These are phyloP conservation scores for Fringilla coelebs DNA, from an alignment of 2,797 vertebrate species.

Conservation along the genomic window DNA sequence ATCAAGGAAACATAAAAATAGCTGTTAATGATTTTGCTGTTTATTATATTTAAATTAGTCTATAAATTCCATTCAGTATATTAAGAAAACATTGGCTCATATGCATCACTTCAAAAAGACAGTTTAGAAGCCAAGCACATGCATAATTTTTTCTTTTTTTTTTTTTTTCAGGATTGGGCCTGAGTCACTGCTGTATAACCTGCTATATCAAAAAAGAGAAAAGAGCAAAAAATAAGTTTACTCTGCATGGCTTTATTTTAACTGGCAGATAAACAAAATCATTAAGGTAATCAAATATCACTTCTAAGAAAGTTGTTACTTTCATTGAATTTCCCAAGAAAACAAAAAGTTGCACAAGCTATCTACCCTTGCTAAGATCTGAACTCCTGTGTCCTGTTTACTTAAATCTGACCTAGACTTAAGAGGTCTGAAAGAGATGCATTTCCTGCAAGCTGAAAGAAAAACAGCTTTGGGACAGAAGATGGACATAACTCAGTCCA, in stretches of 20 bases:
- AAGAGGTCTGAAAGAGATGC: neutral
- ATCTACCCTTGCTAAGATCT: neutral
- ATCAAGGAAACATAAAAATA: neutral
- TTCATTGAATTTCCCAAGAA: neutral
- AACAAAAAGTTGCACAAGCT: neutral
- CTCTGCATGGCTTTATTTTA: neutral
- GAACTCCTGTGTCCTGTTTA: neutral
- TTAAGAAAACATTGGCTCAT: neutral
- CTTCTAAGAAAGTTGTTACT: neutral
- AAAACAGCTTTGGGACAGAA: neutral
- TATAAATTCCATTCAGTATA: neutral
- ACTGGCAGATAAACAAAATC: neutral
- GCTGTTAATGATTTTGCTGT: neutral
- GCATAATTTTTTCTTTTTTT: neutral
- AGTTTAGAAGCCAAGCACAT: neutral
- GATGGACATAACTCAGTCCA: neutral
- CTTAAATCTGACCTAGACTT: neutral
- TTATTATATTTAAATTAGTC: slow-evolving; percentile 1
- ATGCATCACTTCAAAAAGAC: neutral
- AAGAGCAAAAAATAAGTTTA: neutral
- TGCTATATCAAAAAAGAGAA: neutral
- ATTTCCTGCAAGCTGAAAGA: neutral
- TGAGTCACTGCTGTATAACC: neutral
- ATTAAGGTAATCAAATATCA: neutral
- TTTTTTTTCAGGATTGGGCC: neutral